Conservation (phyloP, 2,113 vertebrate species). For the Hydropotes inermis region DNA sequence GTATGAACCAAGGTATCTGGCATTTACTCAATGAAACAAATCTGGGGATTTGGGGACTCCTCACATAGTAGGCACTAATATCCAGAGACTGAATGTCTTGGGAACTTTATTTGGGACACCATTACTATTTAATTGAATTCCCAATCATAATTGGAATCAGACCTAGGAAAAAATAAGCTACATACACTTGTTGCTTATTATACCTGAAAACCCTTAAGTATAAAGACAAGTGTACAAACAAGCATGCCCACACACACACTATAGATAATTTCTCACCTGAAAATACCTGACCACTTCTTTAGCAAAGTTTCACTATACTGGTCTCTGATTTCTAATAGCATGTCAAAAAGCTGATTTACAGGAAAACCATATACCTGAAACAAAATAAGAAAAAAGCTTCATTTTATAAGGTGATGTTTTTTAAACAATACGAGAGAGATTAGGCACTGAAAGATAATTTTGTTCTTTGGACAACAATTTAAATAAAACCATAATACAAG, state of each 20-base stretch:
- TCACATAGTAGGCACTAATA: background rate
- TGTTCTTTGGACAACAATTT: conserved; percentile 14
- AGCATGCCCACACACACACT: background rate
- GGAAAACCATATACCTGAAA: conserved; percentile 95
- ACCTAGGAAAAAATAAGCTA: background rate
- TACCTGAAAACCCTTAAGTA: background rate
- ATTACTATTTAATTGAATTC: background rate
- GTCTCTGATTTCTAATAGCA: conserved; percentile 96
- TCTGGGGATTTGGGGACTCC: background rate
- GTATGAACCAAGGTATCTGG: background rate
- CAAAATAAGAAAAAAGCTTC: background rate
- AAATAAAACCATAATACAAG: background rate
- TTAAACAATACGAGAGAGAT: background rate
- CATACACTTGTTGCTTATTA: background rate
- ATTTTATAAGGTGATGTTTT: background rate
- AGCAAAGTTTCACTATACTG: conserved; percentile 96
- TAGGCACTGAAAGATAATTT: background rate
- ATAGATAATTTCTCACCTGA: conserved; percentile 85
- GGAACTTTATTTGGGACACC: background rate
- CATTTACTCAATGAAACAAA: background rate
- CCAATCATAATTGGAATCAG: background rate
- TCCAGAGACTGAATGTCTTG: background rate
- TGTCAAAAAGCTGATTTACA: conserved; percentile 95
- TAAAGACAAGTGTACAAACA: background rate
- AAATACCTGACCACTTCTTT: conserved; percentile 94